A percentile compares a stretch with the other conserved stretches of the same genome.
Evolutionary conservation across 2,797 vertebrate species (phyloP).

Genomic region (Alauda arvensis): DNA sequence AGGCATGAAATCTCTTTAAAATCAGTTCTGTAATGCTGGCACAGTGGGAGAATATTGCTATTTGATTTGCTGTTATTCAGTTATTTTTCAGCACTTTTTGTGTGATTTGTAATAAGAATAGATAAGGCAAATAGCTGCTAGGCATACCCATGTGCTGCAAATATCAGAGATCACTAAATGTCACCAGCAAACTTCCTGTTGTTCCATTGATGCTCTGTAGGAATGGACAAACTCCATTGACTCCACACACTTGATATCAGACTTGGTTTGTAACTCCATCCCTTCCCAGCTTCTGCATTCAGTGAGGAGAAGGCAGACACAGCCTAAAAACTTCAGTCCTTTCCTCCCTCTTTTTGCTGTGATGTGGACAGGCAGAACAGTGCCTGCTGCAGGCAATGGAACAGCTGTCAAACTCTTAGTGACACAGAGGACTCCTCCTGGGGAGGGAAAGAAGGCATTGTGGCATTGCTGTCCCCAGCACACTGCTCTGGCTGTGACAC

Average conservation of each 20-base stretch:
- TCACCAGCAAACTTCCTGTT: slow-evolving; percentile 5
- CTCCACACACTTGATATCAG: neutral
- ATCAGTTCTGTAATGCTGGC: neutral
- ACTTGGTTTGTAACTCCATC: neutral
- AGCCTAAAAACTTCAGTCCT: neutral
- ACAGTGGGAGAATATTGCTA: neutral
- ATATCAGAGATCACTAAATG: slow-evolving; percentile 6
- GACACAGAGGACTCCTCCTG: neutral
- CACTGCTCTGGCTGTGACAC: neutral
- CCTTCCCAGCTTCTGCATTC: neutral
- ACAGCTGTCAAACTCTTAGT: neutral
- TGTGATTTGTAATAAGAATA: slow-evolving; percentile 2
- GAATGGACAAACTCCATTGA: neutral
- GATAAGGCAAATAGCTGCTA: slow-evolving; percentile 10
- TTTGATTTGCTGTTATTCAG: slow-evolving; percentile 12
- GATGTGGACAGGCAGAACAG: neutral
- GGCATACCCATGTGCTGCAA: neutral
- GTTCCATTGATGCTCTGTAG: neutral
- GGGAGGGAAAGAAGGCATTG: neutral
- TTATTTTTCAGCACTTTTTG: slow-evolving; percentile 28
- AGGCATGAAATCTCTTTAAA: slow-evolving; percentile 9
- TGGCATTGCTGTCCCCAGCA: neutral
- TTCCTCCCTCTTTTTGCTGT: neutral
- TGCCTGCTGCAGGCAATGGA: neutral
- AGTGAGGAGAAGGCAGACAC: neutral